phyloP scores from a whole-genome alignment of 2,888 invertebrate genomes.

The Unio delphinus region DNA sequence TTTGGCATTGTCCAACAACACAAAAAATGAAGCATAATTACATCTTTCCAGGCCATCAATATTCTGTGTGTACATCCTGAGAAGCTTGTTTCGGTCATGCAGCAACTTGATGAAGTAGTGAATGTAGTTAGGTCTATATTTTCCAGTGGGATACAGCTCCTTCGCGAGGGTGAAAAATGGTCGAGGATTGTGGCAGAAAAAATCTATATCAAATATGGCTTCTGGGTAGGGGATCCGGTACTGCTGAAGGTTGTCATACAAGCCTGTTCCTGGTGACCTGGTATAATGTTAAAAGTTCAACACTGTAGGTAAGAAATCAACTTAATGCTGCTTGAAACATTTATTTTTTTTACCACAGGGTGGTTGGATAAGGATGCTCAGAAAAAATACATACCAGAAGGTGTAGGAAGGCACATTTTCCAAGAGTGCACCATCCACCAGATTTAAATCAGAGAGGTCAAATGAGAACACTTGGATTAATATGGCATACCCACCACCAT shows the following conservation, averaged over 20 bases:
- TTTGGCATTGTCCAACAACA: background rate
- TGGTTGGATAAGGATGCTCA: too few relatives aligned
- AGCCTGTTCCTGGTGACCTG: slow-evolving; percentile 72
- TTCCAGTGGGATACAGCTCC: slow-evolving; percentile 71
- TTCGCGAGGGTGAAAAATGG: slow-evolving; percentile 72
- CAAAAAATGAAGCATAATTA: slow-evolving; percentile 44
- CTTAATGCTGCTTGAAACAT: too few relatives aligned
- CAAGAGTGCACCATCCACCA: too few relatives aligned
- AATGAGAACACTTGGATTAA: too few relatives aligned
- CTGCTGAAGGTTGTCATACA: slow-evolving; percentile 72
- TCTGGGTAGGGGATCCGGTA: slow-evolving; percentile 73
- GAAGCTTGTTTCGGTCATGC: slow-evolving; percentile 69
- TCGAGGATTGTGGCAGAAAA: slow-evolving; percentile 70
- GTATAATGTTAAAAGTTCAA: too few relatives aligned
- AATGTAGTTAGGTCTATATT: slow-evolving; percentile 71
- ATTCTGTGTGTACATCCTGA: slow-evolving; percentile 73
- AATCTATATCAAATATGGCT: slow-evolving; percentile 73
- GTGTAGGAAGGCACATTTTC: too few relatives aligned
- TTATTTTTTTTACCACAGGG: too few relatives aligned
- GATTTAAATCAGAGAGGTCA: too few relatives aligned
- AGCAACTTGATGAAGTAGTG: slow-evolving; percentile 72
- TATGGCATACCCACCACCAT: too few relatives aligned
- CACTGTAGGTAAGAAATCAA: too few relatives aligned
- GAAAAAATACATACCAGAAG: too few relatives aligned
- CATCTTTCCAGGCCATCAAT: slow-evolving; percentile 72